Conservation (phyloP, 1,140 invertebrate species). For the Drosophila grimshawi region DNA sequence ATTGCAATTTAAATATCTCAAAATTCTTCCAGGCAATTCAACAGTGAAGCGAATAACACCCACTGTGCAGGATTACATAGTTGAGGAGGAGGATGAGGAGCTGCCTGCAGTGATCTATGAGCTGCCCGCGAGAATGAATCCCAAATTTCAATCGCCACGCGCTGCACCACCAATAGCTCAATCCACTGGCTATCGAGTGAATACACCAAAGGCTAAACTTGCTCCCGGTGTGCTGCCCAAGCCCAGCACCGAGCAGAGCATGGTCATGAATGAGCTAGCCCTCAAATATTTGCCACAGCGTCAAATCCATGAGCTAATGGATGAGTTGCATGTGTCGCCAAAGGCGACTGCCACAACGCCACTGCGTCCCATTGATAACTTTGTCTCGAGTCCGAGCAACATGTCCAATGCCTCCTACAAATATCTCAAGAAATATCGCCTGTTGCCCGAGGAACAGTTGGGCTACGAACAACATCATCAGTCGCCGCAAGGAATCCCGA, state of each 20-base stretch:
- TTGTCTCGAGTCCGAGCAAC: slow-evolving; percentile 63
- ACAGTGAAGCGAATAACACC: slow-evolving; percentile 49
- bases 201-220: slow-evolving; percentile 47
- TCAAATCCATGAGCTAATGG: slow-evolving; percentile 71
- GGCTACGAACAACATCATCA: slow-evolving; percentile 29
- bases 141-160: slow-evolving; percentile 63
- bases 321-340: slow-evolving; percentile 60
- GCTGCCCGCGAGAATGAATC: slow-evolving; percentile 11
- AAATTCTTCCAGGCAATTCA: background rate
- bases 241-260: slow-evolving; percentile 68
- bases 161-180: slow-evolving; percentile 64
- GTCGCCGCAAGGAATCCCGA: slow-evolving; percentile 17
- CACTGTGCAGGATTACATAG: slow-evolving; percentile 67
- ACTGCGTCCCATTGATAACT: slow-evolving; percentile 66
- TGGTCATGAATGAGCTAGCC: slow-evolving; percentile 80
- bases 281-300: slow-evolving; percentile 74
- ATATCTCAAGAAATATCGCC: slow-evolving; percentile 77
- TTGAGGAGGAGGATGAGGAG: slow-evolving; percentile 55
- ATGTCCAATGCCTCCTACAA: slow-evolving; percentile 82
- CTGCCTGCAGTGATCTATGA: background rate
- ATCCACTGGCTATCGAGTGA: slow-evolving; percentile 68
- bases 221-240: slow-evolving; percentile 28
- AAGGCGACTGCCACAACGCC: slow-evolving; percentile 40
- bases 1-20: background rate
- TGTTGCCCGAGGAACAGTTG: slow-evolving; percentile 69